These are phyloP conservation scores for Ectemnius lituratus DNA, from an alignment of 2,888 invertebrate species.

Conservation along the genomic window DNA sequence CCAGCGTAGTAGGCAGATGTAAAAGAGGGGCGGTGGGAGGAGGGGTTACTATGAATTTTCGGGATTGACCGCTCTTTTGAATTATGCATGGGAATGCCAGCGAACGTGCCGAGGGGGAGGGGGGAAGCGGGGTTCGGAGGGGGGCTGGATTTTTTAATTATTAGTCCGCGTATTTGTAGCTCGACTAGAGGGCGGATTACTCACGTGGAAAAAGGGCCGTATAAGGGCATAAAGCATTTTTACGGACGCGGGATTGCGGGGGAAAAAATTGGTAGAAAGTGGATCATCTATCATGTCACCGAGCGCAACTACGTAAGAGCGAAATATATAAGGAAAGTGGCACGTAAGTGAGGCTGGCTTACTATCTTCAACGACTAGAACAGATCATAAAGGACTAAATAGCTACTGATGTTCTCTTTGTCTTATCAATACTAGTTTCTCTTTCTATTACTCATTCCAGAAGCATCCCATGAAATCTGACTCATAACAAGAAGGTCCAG, in stretches of 20 bases:
- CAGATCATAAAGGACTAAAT: not conserved
- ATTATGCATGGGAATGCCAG: constrained; percentile 41
- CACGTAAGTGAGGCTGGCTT: not conserved
- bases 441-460: too few species aligned
- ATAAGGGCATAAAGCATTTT: not conserved
- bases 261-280: constrained; percentile 8
- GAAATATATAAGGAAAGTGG: constrained; percentile 2
- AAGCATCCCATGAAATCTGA: not conserved
- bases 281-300: constrained; percentile 13
- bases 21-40: not conserved
- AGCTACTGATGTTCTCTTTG: not conserved
- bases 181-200: constrained; percentile 26
- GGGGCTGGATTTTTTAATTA: constrained; percentile 50
- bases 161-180: constrained; percentile 31
- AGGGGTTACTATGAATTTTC: constrained; percentile 1
- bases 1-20: not conserved
- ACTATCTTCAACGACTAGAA: not conserved
- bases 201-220: constrained; percentile 8
- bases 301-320: not conserved
- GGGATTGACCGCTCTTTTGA: constrained; percentile 20
- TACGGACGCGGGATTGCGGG: constrained; percentile 2
- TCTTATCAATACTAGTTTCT: not conserved
- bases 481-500: not conserved
- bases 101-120: too few species aligned
- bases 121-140: not conserved